A percentile compares a stretch with the other conserved stretches of the same genome.
phyloP scores from a whole-genome alignment of 2,113 vertebrate species.

The Panurus biarmicus region DNA sequence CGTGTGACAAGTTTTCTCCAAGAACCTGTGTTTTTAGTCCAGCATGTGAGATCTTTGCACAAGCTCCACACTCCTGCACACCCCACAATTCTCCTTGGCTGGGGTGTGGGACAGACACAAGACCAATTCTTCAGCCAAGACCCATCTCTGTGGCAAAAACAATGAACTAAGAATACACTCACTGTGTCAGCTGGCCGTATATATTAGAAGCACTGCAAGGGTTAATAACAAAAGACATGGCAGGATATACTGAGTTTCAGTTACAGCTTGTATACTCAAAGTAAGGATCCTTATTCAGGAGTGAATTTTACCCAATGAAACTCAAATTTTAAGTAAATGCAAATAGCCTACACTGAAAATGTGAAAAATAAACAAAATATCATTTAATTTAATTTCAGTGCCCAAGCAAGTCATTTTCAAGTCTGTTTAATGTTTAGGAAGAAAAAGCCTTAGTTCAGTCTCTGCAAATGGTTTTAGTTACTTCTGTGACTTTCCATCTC shows the following conservation, averaged over 20 bases:
- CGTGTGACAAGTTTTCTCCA: not conserved
- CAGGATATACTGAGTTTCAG: not conserved
- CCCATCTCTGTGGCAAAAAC: not conserved
- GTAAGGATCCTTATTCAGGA: not conserved
- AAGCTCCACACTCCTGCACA: not conserved
- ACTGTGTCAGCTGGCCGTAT: not conserved
- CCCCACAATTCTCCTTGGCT: not conserved
- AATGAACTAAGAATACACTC: not conserved
- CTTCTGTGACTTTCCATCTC: constrained; percentile 68
- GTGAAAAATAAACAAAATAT: constrained; percentile 69
- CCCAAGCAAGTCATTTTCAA: constrained; percentile 53
- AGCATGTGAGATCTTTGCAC: not conserved
- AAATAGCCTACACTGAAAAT: constrained; percentile 35
- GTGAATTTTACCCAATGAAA: not conserved
- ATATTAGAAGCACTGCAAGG: not conserved
- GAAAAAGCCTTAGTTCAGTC: constrained; percentile 9
- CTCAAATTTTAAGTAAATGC: constrained; percentile 30
- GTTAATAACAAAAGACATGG: not conserved
- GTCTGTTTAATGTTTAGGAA: constrained; percentile 55
- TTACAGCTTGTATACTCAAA: not conserved
- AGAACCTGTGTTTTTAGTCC: not conserved
- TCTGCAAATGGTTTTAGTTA: constrained; percentile 65
- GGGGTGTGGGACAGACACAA: not conserved
- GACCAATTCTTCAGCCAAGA: not conserved
- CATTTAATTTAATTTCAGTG: constrained; percentile 71